Evolutionary conservation across 1,140 invertebrate species (phyloP).

Genomic region (Eumaeus atala): DNA sequence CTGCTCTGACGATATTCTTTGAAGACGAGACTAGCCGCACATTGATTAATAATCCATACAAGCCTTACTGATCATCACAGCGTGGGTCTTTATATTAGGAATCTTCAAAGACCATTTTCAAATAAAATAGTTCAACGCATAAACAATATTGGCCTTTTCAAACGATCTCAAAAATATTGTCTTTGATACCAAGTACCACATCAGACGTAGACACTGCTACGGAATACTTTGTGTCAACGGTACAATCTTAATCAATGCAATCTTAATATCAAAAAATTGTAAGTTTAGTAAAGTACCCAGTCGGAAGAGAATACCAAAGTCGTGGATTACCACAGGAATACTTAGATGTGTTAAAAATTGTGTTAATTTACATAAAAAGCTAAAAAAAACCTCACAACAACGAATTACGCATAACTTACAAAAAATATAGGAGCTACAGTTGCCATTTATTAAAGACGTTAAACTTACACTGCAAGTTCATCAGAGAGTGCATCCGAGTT

Average conservation of each 20-base stretch:
- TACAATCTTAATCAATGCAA: background rate
- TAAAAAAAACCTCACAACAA: slow-evolving; percentile 20
- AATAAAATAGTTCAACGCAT: background rate
- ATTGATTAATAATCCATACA: slow-evolving; percentile 7
- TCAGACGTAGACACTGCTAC: background rate
- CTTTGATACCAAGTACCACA: background rate
- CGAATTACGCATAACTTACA: slow-evolving; percentile 16
- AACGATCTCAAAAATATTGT: background rate
- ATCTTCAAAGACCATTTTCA: background rate
- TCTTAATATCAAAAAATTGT: slow-evolving; percentile 4
- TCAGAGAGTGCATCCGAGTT: background rate
- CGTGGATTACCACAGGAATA: slow-evolving; percentile 23
- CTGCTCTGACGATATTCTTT: slow-evolving; percentile 22
- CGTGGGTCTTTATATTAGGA: slow-evolving; percentile 11
- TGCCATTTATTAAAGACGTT: slow-evolving; percentile 16
- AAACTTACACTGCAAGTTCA: slow-evolving; percentile 18
- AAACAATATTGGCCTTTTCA: background rate
- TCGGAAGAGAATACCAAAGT: slow-evolving; percentile 13
- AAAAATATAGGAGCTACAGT: slow-evolving; percentile 23
- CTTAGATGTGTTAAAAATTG: slow-evolving; percentile 21
- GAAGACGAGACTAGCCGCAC: slow-evolving; percentile 11
- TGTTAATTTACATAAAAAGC: slow-evolving; percentile 23
- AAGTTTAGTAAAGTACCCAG: background rate
- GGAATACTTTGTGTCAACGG: background rate
- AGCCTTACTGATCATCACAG: slow-evolving; percentile 15